Percentiles rank a stretch among this genome's conserved stretches.
phyloP scores from a whole-genome alignment of 2,113 vertebrate species.

The Cariama cristata region DNA sequence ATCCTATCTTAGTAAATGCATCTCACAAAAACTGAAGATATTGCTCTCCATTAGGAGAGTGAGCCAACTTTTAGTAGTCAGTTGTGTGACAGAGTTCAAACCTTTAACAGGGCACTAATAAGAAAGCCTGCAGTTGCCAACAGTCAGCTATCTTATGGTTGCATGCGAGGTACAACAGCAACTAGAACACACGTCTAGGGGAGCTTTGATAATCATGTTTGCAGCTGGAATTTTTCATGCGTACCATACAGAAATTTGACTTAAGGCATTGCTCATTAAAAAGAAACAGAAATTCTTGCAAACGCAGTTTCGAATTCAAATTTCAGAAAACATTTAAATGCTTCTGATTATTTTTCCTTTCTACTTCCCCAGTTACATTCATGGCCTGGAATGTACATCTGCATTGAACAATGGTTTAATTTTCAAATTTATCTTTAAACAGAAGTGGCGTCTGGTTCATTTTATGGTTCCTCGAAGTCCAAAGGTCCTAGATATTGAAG shows the following conservation, averaged over 20 bases:
- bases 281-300: background rate
- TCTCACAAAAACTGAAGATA: background rate
- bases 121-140: background rate
- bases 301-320: background rate
- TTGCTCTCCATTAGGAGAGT: background rate
- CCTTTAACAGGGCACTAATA: background rate
- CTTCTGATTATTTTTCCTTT: conserved; percentile 16
- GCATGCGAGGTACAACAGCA: background rate
- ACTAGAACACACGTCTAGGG: fast-evolving
- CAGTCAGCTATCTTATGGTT: background rate
- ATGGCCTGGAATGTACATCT: background rate
- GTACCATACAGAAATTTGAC: background rate
- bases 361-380: background rate
- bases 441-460: background rate
- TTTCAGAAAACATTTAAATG: background rate
- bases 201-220: background rate
- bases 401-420: background rate
- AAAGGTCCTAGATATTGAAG: background rate
- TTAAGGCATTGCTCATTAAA: background rate
- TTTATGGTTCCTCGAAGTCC: background rate
- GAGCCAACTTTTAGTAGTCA: background rate
- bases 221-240: background rate
- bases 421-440: conserved; percentile 35
- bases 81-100: background rate
- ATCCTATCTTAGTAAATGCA: background rate